Evolutionary conservation across 2,797 vertebrate genomes (phyloP), one percentile per base, ranked within the genome.

Genomic region (Chelon auratus): DNA sequence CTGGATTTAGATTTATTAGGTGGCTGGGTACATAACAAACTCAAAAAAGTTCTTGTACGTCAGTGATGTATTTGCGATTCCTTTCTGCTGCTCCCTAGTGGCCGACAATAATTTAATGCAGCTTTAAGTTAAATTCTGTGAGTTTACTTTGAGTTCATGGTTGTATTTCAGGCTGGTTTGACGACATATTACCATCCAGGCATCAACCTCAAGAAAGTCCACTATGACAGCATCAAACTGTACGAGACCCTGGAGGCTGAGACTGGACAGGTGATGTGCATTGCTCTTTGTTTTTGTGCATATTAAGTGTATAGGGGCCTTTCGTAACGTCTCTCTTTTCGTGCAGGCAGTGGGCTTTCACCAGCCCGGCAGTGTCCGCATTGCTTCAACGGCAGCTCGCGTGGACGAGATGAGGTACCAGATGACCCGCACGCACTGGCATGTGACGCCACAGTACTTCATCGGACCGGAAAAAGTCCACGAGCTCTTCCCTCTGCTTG

Each of bases 151-250:
- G 0, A 33, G 7, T 33, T 33, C 30, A 33, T 30, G 33, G 47
- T 63, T 56, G 15, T 77, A 4, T 87, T 79, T 74, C 90, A 99
- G 98, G 98, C 98, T 66, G 98, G 97, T 68, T 93, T 99, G 93
- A 99, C 97, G 20, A 96, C 98, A 20, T 99, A 98, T 73, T 99
- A 98, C 90, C 97, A 99, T 82, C 97, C 98, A 77, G 98, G 98
- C 78, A 99, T 99, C 92, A 99, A 99, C 84, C 73, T 99, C 48
- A 99, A 99, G 94, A 97, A 96, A 91, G 95, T 99, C 80, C 98
- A 99, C 90, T 95, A 94, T 77, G 93, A 99, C 86, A 99, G 98
- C 78, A 96, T 98, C 62, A 99, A 98, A 62, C 92, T 99, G 8
- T 99, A 97, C 51, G 97, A 98, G 93, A 93, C 72, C 9, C 88